Conservation (phyloP, 1,140 invertebrate genomes). For the Bombus ignitus region DNA sequence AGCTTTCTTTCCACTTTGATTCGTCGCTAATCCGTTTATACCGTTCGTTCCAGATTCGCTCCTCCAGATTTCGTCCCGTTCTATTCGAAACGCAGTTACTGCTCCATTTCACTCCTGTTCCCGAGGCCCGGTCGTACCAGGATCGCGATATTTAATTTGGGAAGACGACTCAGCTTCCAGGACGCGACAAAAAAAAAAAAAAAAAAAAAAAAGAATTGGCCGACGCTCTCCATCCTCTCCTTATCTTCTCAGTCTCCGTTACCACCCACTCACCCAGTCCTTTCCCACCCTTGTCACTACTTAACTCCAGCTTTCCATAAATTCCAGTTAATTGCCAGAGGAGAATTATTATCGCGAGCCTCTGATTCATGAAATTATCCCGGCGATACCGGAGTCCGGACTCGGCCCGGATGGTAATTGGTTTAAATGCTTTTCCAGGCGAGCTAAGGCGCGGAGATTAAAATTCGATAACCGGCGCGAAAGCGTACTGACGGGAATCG, state of each 20-base stretch:
- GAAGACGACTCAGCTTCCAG: conserved; percentile 29
- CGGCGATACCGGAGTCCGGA: conserved; percentile 45
- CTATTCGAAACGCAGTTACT: conserved; percentile 7
- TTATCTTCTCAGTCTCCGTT: neutral
- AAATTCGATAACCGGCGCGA: conserved; percentile 72
- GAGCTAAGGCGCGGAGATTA: conserved; percentile 73
- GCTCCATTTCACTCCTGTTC: neutral
- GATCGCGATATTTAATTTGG: conserved; percentile 41
- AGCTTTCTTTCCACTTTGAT: conserved; percentile 8
- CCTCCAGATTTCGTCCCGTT: neutral
- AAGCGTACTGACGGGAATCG: conserved; percentile 62
- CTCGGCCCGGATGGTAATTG: conserved; percentile 60
- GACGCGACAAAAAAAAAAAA: neutral
- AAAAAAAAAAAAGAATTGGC: neutral
- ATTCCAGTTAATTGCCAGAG: conserved; percentile 58
- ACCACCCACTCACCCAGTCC: neutral
- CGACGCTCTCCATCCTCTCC: conserved; percentile 30
- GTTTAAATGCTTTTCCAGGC: conserved; percentile 76
- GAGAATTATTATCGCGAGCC: conserved; percentile 60
- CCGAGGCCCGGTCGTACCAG: neutral
- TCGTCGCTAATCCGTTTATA: conserved; percentile 37
- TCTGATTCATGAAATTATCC: conserved; percentile 64
- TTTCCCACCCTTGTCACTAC: neutral
- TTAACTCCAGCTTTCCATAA: conserved; percentile 57
- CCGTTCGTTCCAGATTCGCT: conserved; percentile 13